Percentiles rank a stretch among this genome's conserved stretches.
phyloP scores from a whole-genome alignment of 2,888 invertebrate genomes.

The Agrotis clavis region DNA sequence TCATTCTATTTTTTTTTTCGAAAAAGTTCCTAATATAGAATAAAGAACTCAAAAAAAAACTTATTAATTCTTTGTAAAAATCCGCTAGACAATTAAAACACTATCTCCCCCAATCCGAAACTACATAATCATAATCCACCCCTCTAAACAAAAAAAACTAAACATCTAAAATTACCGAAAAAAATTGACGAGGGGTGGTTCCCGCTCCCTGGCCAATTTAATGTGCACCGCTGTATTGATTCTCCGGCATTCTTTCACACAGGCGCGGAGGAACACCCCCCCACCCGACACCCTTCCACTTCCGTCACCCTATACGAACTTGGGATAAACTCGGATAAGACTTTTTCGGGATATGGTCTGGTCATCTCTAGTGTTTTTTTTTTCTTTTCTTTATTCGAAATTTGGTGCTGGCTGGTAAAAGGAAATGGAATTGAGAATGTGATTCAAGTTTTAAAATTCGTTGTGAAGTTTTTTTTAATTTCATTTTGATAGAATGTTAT shows the following conservation, averaged over 20 bases:
- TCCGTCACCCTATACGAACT: conserved; percentile 72
- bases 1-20: background rate
- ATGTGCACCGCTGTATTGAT: conserved; percentile 90
- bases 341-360: conserved; percentile 79
- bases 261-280: conserved; percentile 80
- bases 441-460: background rate
- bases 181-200: conserved; percentile 76
- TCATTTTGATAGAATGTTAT: accelerated
- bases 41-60: accelerated
- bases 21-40: background rate
- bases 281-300: conserved; percentile 64
- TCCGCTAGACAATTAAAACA: conserved; percentile 2
- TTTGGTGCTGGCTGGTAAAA: conserved; percentile 5
- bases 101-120: conserved; percentile 5
- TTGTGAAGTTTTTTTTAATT: background rate
- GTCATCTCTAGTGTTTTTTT: conserved; percentile 43
- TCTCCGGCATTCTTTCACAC: conserved; percentile 90
- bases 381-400: conserved; percentile 12
- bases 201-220: conserved; percentile 85
- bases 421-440: conserved; percentile 1
- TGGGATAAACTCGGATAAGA: conserved; percentile 84
- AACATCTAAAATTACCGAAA: conserved; percentile 73
- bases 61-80: background rate
- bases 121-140: conserved; percentile 33
- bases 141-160: conserved; percentile 28